Percentiles rank a stretch among this genome's conserved stretches.
phyloP scores from a whole-genome alignment of 2,888 invertebrate species.

The Phasia obesa region DNA sequence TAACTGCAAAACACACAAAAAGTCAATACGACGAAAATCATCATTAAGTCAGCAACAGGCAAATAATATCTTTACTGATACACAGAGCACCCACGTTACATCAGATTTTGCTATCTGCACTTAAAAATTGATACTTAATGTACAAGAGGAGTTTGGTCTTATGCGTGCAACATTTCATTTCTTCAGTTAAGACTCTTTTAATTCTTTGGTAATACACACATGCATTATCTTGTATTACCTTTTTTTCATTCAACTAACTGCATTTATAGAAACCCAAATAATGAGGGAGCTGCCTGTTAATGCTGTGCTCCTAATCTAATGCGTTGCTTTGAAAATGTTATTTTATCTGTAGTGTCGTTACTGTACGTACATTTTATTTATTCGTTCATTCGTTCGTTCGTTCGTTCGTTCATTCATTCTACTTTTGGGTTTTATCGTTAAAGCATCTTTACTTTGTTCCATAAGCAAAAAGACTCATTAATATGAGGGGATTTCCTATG shows the following conservation, averaged over 20 bases:
- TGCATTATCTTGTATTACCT: neutral
- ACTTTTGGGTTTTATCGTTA: neutral
- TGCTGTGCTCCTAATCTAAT: constrained; percentile 62
- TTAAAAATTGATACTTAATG: neutral
- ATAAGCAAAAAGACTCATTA: neutral
- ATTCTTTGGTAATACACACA: neutral
- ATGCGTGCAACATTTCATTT: constrained; percentile 10
- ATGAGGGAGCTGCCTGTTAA: constrained; percentile 21
- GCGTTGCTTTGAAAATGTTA: constrained; percentile 54
- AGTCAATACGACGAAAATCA: constrained; percentile 9
- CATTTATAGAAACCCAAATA: neutral
- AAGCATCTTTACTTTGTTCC: neutral
- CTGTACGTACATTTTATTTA: constrained; percentile 57
- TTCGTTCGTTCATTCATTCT: neutral
- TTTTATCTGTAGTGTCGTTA: constrained; percentile 45
- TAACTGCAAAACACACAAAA: neutral
- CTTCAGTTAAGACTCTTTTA: constrained; percentile 8
- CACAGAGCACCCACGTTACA: neutral
- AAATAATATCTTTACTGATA: neutral
- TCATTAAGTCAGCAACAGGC: constrained; percentile 45
- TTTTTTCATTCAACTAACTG: constrained; percentile 1
- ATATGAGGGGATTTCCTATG: constrained; percentile 18
- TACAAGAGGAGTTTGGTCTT: constrained; percentile 1
- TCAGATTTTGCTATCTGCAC: neutral
- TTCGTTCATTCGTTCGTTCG: neutral